Percentiles rank a stretch among this genome's conserved stretches.
phyloP scores from a whole-genome alignment of 1,140 invertebrate genomes.

The Frieseomelitta varia region DNA sequence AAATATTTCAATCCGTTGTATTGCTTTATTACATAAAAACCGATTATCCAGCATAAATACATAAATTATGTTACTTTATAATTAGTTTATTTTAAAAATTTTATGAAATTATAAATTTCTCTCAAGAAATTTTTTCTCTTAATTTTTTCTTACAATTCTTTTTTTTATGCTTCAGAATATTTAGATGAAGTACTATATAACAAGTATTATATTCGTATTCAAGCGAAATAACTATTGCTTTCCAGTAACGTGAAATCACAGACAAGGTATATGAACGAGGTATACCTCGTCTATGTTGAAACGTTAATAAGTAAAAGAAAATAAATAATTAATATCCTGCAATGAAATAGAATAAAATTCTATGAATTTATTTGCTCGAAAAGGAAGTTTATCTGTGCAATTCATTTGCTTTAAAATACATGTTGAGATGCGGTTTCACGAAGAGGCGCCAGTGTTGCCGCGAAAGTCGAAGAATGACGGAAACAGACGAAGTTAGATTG shows the following conservation, averaged over 20 bases:
- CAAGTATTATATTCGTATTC: background rate
- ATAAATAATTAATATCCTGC: background rate
- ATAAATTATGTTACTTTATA: background rate
- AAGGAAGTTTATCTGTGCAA: background rate
- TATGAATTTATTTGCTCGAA: background rate
- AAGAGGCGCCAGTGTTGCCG: conserved; percentile 7
- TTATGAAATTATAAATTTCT: background rate
- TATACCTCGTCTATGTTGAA: no score
- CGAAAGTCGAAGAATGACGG: conserved; percentile 39
- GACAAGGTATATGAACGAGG: no score
- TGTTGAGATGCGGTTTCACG: background rate
- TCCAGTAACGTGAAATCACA: background rate
- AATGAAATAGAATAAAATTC: no score
- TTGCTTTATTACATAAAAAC: background rate
- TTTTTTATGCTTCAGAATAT: no score
- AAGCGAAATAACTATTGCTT: background rate
- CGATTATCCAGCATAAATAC: background rate
- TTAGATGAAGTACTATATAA: background rate
- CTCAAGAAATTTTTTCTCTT: background rate
- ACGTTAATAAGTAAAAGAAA: background rate
- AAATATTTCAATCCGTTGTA: background rate
- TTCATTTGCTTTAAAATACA: background rate
- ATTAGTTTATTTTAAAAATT: background rate
- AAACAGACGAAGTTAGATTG: conserved; percentile 44
- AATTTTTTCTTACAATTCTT: no score